These are phyloP conservation scores for Rhogogaster chlorosoma DNA, from an alignment of 2,888 invertebrate species.

Conservation along the genomic window DNA sequence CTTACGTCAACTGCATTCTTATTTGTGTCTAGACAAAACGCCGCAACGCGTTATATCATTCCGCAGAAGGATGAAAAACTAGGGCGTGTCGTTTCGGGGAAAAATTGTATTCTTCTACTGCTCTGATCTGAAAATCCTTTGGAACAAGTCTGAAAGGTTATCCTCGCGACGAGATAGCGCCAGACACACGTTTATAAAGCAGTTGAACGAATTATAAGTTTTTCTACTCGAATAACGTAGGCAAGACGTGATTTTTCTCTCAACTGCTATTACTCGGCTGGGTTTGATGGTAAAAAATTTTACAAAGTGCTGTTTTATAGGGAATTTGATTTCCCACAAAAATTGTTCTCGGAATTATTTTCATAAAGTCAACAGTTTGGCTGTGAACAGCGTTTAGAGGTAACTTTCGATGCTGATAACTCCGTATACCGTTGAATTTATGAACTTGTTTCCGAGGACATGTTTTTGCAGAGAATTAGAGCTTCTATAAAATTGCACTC, in stretches of 20 bases:
- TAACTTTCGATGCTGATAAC: neutral
- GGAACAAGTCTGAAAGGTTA: no score
- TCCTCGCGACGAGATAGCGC: no score
- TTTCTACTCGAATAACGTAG: neutral
- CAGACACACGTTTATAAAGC: no score
- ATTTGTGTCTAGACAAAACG: neutral
- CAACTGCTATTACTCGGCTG: neutral
- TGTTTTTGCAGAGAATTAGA: neutral
- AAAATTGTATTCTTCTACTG: no score
- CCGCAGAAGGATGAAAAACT: neutral
- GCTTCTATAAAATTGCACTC: neutral
- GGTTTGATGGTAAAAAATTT: neutral
- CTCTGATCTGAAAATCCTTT: no score
- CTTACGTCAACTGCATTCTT: neutral
- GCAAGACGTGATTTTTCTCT: neutral
- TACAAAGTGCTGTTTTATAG: neutral
- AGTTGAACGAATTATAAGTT: neutral
- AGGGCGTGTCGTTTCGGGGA: no score
- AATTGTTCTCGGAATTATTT: neutral
- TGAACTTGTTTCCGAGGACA: neutral
- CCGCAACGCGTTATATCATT: neutral
- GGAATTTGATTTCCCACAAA: neutral
- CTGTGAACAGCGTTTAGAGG: neutral
- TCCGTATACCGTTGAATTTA: no score
- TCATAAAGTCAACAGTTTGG: neutral